Conservation (phyloP, 2,888 invertebrate species). For the Panorpa germanica region DNA sequence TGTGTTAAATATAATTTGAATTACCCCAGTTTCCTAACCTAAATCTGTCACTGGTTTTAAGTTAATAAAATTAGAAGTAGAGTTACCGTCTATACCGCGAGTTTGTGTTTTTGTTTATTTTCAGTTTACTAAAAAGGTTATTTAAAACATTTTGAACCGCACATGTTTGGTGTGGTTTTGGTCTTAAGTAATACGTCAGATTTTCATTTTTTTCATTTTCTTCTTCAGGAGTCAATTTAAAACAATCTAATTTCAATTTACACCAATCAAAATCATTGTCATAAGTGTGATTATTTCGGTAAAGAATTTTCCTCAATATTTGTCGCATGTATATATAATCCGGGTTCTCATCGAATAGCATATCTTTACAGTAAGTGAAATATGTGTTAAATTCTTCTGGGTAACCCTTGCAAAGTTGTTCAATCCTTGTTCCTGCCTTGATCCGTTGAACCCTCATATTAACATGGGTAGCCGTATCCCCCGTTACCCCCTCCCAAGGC, state of each 20-base stretch:
- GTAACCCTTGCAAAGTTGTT: conserved; percentile 57
- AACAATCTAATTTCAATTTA: conserved; percentile 92
- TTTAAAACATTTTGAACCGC: no score
- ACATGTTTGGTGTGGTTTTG: no score
- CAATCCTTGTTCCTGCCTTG: conserved; percentile 93
- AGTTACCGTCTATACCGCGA: no score
- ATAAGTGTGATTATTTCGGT: conserved; percentile 92
- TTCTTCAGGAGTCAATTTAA: no score
- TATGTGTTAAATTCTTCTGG: conserved; percentile 90
- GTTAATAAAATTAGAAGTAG: no score
- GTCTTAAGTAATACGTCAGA: no score
- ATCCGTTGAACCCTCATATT: conserved; percentile 99
- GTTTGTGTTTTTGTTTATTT: no score
- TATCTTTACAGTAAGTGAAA: conserved; percentile 88
- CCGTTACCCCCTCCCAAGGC: conserved; percentile 99
- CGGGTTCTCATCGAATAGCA: conserved; percentile 94
- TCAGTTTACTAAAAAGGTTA: no score
- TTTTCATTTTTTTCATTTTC: no score
- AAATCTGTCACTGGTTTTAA: no score
- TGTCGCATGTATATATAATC: conserved; percentile 94
- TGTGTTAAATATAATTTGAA: no score
- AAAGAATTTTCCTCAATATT: conserved; percentile 89
- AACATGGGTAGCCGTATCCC: conserved; percentile 97
- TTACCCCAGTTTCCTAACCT: no score
- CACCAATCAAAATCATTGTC: conserved; percentile 99